Evolutionary conservation across 2,888 invertebrate genomes (phyloP).

Genomic region (Melanostoma scalare): DNA sequence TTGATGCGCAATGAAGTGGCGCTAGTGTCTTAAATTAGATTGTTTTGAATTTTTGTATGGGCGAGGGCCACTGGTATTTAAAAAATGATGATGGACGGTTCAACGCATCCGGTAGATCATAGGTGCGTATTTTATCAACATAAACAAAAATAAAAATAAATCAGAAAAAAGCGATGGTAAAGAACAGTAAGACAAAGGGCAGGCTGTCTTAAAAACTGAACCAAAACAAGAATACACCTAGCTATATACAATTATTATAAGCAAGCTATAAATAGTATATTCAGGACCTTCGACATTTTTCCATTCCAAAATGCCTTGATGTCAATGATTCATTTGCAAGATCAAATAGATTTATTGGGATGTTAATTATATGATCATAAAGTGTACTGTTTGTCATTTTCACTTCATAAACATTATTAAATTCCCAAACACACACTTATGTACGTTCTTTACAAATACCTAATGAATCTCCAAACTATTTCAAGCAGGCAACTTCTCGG

Average conservation of each 20-base stretch:
- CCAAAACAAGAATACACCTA: too few relatives aligned
- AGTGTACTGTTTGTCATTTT: neutral
- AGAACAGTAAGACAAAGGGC: too few relatives aligned
- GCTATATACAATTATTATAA: too few relatives aligned
- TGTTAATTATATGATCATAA: neutral
- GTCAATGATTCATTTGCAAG: neutral
- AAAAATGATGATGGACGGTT: too few relatives aligned
- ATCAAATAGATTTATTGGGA: neutral
- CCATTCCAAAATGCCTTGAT: neutral
- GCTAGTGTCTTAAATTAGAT: neutral
- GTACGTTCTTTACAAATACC: neutral
- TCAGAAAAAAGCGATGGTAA: too few relatives aligned
- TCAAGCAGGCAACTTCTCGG: conserved; percentile 8
- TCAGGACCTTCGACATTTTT: too few relatives aligned
- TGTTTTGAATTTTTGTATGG: neutral
- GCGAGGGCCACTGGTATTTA: too few relatives aligned
- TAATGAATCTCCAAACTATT: neutral
- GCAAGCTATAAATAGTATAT: too few relatives aligned
- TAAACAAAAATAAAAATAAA: too few relatives aligned
- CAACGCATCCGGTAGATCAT: too few relatives aligned
- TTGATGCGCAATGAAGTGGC: neutral
- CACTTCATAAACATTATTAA: conserved; percentile 25
- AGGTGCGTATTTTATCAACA: too few relatives aligned
- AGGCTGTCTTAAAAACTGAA: too few relatives aligned
- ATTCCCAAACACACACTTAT: neutral